Base-by-base conservation (phyloP, 1,140 invertebrate genomes). In the Drosophila lacteicornis region DNA sequence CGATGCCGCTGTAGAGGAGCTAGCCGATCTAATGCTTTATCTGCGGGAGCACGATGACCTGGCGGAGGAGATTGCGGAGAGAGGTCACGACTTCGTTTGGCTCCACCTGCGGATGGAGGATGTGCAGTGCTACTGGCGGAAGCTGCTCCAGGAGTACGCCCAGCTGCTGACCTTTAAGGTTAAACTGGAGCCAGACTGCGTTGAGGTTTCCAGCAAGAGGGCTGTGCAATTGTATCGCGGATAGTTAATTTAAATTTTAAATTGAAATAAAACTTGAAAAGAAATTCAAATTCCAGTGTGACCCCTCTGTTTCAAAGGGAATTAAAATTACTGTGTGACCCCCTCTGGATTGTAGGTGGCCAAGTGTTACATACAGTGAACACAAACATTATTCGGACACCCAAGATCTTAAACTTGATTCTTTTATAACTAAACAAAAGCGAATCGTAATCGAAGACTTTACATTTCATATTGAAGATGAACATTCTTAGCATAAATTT, bases 41-140 rank as follows among this genome's bases (percentile, higher is more conserved):
- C 96, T 96, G n/a, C 94, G 94, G 78, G 93, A 95, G 47, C 95
- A 99, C 94, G 97, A 99, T 91, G 92, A 94, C 9, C 61, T 97
- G 53, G 96, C 95, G 2, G 93, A 95, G 91, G 93, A 96, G 90
- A 99, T 99, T 71, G 98, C 98, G n/a, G 91, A 96, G 59, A 94
- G 95, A 80, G 97, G 97, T 1, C 95, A 95, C 85, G 91, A 97
- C 75, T 97, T 98, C 92, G 96, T 99, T 75, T 96, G 95, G 95
- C 94, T 97, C 53, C 95, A 98, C 94, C 94, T 99, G 40, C 95
- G 94, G 82, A 96, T 98, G 94, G 94, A 95, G 60, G 96, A 99
- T 93, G 93, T 99, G 5, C 94, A 93, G 69, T 97, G 97, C 86
- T 99, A 98, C 92, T 99, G 98, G 98, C 94, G 94, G 82, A 95